Base-by-base conservation (phyloP, 2,113 vertebrate species). In the Henicopernis longicauda region DNA sequence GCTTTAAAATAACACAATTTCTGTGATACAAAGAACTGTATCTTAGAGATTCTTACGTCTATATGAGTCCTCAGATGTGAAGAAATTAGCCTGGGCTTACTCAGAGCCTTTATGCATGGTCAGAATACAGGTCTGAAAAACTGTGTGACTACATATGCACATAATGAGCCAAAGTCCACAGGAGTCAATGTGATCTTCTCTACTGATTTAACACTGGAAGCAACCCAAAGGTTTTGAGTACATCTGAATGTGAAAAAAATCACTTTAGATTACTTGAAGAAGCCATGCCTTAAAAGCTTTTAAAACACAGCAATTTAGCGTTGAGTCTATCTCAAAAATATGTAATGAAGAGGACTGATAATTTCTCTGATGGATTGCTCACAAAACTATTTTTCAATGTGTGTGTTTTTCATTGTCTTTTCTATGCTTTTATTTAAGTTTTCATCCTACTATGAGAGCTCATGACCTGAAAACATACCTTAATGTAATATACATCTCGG, bases 401-500 rank as follows among this genome's bases (percentile, higher is more conserved):
- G 0, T 23, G 25, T 14, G 5, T 7, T 80, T 66, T 85, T 67
- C 49, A 50, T 9, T 85, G 47, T 26, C 42, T 67, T 50, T 78
- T 62, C 47, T 67, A 34, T 71, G 16, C 32, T 93, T 85, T 74
- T 73, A n/a, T 70, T 25, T 42, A 55, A 67, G 11, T 16, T 63
- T 36, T 67, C 29, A 31, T 66, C 16, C 14, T 38, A 38, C 9
- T 25, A 58, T 15, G 10, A 82, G 17, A 89, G 40, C 13, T 58
- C 22, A 29, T n/a, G 21, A n/a, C 38, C 47, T 10, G 11, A 25
- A 82, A 71, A 70, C 94, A 76, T 97, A 98, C 99, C 98, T 98
- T 98, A 63, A 99, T 89, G 54, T 98, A 99, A 98, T 98, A 97
- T 44, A 98, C 91, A 11, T 98, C 98, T 90, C 27, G 88, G 45